A percentile compares a stretch with the other conserved stretches of the same genome.
Evolutionary conservation across 2,797 vertebrate species (phyloP).

Genomic region (Anguilla marmorata): DNA sequence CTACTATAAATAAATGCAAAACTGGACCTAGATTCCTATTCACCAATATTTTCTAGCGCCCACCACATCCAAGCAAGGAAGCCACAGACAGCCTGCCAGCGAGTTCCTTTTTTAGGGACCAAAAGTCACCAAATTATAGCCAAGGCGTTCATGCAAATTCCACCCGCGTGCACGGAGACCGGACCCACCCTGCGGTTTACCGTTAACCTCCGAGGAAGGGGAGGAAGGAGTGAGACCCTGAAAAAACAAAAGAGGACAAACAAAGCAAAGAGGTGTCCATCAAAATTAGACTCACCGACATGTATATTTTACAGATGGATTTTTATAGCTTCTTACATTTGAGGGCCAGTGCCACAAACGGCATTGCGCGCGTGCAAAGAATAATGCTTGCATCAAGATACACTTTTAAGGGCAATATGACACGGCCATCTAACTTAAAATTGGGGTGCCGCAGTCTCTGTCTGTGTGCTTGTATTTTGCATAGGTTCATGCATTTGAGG

Average conservation of each 20-base stretch:
- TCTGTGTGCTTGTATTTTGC: background rate
- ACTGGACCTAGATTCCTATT: slow-evolving; percentile 25
- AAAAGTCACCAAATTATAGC: slow-evolving; percentile 79
- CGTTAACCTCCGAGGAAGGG: slow-evolving; percentile 34
- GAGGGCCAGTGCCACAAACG: background rate
- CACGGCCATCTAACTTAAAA: background rate
- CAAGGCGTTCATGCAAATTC: slow-evolving; percentile 66
- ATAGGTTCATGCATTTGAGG: background rate
- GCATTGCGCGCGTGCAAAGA: background rate
- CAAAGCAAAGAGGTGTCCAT: background rate
- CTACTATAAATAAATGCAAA: slow-evolving; percentile 31
- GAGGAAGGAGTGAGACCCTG: background rate
- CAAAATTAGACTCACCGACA: background rate
- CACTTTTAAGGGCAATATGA: background rate
- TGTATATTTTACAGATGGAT: background rate
- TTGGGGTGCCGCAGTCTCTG: background rate
- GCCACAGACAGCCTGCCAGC: slow-evolving; percentile 68
- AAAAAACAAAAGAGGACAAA: slow-evolving; percentile 15
- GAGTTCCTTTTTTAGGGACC: slow-evolving; percentile 73
- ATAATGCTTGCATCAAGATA: background rate
- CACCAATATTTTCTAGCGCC: slow-evolving; percentile 41
- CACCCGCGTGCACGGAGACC: slow-evolving; percentile 60
- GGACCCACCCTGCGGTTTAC: slow-evolving; percentile 66
- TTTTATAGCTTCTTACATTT: background rate
- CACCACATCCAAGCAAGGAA: slow-evolving; percentile 73